phyloP scores from a whole-genome alignment of 2,113 vertebrate species.

The Melanostigma gelatinosum region DNA sequence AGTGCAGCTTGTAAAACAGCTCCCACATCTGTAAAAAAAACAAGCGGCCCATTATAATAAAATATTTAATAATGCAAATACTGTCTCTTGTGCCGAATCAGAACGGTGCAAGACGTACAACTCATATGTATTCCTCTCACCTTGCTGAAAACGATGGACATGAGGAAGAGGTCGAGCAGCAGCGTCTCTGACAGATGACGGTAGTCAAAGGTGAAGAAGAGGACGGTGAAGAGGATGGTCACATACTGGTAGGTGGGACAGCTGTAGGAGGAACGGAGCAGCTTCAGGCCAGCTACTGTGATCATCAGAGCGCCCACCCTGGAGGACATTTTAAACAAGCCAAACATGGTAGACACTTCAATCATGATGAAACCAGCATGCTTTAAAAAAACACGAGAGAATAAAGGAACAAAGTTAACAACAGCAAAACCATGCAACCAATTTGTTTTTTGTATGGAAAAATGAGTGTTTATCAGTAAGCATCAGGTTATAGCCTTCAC shows the following conservation, averaged over 20 bases:
- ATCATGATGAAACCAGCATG: background rate
- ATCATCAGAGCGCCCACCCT: conserved; percentile 96
- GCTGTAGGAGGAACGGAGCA: conserved; percentile 96
- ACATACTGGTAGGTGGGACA: conserved; percentile 96
- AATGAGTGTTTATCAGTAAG: background rate
- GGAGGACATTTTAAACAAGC: background rate
- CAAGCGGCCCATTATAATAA: background rate
- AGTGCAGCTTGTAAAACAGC: conserved; percentile 95
- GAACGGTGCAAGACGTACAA: background rate
- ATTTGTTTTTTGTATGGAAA: background rate
- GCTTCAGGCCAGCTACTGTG: conserved; percentile 95
- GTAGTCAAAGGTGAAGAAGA: conserved; percentile 98
- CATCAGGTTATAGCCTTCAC: background rate
- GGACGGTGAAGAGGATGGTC: conserved; percentile 96
- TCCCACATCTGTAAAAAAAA: conserved; percentile 90
- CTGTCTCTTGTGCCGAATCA: background rate
- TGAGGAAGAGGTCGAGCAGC: conserved; percentile 97
- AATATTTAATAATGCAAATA: background rate
- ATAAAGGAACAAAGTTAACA: background rate
- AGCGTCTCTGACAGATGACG: conserved; percentile 94
- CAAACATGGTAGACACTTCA: background rate
- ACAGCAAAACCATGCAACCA: background rate
- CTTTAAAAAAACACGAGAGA: background rate
- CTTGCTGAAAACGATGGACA: conserved; percentile 99
- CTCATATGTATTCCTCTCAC: conserved; percentile 72